A percentile compares a stretch with the other conserved stretches of the same genome.
Conservation (phyloP, 2,113 vertebrate genomes). For the Myiagra hebetior region DNA sequence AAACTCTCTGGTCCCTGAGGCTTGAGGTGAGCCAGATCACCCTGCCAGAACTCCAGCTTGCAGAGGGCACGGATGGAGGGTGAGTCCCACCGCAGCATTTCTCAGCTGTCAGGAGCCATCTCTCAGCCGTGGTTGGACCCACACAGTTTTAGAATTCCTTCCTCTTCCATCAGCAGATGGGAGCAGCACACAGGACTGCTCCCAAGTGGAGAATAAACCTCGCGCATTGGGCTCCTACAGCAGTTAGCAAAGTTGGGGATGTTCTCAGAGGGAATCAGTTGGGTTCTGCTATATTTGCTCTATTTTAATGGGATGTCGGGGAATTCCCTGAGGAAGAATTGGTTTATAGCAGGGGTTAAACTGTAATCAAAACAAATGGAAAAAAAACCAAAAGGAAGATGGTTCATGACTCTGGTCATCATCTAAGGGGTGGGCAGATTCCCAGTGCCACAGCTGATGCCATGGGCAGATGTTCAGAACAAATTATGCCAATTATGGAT, state of each 20-base stretch:
- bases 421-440: background rate
- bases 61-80: background rate
- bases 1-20: background rate
- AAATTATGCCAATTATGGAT: background rate
- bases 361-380: background rate
- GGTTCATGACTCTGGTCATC: background rate
- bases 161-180: background rate
- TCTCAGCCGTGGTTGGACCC: accelerated
- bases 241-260: background rate
- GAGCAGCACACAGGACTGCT: background rate
- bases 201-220: background rate
- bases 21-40: background rate
- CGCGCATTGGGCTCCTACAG: background rate
- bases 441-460: background rate
- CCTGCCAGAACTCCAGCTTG: background rate
- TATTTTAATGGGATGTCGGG: background rate
- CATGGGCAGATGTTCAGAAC: background rate
- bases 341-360: background rate
- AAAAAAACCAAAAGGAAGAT: too few relatives aligned
- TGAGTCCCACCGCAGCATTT: background rate
- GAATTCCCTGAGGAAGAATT: background rate
- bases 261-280: background rate
- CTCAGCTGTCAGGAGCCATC: background rate
- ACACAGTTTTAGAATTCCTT: background rate
- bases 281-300: background rate